phyloP scores from a whole-genome alignment of 2,113 vertebrate species.

The Cygnus buccinator region DNA sequence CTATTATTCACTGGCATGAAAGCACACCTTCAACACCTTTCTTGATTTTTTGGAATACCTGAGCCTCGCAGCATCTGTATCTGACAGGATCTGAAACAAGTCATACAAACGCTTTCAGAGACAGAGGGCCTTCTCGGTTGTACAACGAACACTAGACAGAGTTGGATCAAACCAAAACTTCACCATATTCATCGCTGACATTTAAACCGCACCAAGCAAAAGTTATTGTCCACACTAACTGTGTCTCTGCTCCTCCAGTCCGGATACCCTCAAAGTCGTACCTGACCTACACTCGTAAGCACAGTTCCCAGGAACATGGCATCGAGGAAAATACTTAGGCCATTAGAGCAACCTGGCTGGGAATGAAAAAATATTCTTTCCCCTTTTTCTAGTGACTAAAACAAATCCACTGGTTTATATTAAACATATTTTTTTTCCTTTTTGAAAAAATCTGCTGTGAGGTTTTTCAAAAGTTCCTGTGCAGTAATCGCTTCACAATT shows the following conservation, averaged over 20 bases:
- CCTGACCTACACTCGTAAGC: neutral
- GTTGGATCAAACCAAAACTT: neutral
- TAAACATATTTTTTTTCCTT: neutral
- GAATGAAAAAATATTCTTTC: neutral
- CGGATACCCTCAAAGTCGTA: neutral
- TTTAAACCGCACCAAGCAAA: neutral
- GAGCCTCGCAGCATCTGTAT: neutral
- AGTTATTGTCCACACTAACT: neutral
- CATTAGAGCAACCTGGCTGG: neutral
- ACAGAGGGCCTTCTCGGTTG: neutral
- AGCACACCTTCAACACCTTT: constrained; percentile 29
- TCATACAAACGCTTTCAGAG: neutral
- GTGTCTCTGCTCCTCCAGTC: neutral
- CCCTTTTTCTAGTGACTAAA: neutral
- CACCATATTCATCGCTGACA: neutral
- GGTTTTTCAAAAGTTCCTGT: neutral
- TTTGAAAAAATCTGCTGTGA: neutral
- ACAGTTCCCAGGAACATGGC: neutral
- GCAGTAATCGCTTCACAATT: neutral
- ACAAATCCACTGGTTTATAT: neutral
- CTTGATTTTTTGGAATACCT: neutral
- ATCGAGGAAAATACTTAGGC: neutral
- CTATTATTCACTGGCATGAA: constrained; percentile 38
- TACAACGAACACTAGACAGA: neutral
- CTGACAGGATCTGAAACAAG: constrained; percentile 14